Conservation (phyloP, 2,797 vertebrate genomes). For the Australoheros facetus region DNA sequence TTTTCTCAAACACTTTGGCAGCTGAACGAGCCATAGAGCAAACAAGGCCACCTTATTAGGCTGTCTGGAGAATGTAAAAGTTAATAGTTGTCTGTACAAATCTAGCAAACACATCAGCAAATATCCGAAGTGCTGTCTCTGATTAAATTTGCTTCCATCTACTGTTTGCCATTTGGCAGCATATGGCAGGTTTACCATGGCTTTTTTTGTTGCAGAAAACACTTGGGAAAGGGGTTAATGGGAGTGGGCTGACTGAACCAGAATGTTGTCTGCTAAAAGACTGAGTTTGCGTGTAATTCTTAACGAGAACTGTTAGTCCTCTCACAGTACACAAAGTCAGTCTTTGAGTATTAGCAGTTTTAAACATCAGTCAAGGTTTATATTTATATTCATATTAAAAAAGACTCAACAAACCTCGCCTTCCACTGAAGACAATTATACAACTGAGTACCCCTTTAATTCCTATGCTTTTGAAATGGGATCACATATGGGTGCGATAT, state of each 20-base stretch:
- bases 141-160: background rate
- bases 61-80: background rate
- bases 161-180: background rate
- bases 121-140: background rate
- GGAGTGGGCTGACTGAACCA: background rate
- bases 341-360: background rate
- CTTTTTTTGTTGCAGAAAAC: background rate
- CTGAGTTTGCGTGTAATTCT: background rate
- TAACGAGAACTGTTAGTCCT: background rate
- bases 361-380: background rate
- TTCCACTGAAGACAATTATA: background rate
- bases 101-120: background rate
- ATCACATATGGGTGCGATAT: background rate
- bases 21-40: background rate
- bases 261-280: background rate
- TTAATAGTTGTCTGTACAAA: background rate
- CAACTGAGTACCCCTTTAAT: background rate
- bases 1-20: background rate
- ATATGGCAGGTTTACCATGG: background rate
- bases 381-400: background rate
- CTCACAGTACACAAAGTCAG: background rate
- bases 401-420: background rate
- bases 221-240: background rate
- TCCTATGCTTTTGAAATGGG: background rate
- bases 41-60: background rate